These are phyloP conservation scores for Polypterus senegalus DNA, from an alignment of 2,113 vertebrate species.

Conservation along the genomic window DNA sequence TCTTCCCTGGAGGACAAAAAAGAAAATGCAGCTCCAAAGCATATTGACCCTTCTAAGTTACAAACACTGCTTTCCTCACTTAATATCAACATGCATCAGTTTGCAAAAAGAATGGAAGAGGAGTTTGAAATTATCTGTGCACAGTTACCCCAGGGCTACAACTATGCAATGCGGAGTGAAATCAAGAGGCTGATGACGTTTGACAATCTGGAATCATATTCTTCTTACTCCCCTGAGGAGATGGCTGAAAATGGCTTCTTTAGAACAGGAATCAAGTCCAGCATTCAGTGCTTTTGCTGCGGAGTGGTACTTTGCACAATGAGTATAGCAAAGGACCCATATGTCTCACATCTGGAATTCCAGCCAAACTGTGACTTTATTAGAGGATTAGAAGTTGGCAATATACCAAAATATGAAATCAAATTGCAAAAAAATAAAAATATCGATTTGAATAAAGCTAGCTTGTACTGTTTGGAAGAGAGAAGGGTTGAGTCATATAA, in stretches of 20 bases:
- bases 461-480: neutral
- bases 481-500: slow-evolving; percentile 6
- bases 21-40: no score
- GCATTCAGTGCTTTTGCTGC: slow-evolving; percentile 21
- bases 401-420: slow-evolving; percentile 13
- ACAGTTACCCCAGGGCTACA: slow-evolving; percentile 13
- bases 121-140: slow-evolving; percentile 4
- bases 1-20: no score
- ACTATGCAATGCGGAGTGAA: slow-evolving; percentile 20
- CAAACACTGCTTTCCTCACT: fast-evolving
- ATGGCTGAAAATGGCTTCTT: slow-evolving; percentile 23
- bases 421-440: slow-evolving; percentile 3
- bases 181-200: slow-evolving; percentile 13
- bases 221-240: slow-evolving; percentile 16
- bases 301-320: slow-evolving; percentile 16
- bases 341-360: slow-evolving; percentile 6
- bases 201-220: neutral
- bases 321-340: neutral
- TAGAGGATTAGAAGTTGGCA: slow-evolving; percentile 16
- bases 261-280: neutral
- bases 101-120: slow-evolving; percentile 4
- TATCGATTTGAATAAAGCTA: neutral
- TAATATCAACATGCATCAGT: slow-evolving; percentile 5
- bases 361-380: slow-evolving; percentile 16
- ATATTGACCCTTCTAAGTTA: neutral